Conservation (phyloP, 2,888 invertebrate genomes). For the Meloe dianella region DNA sequence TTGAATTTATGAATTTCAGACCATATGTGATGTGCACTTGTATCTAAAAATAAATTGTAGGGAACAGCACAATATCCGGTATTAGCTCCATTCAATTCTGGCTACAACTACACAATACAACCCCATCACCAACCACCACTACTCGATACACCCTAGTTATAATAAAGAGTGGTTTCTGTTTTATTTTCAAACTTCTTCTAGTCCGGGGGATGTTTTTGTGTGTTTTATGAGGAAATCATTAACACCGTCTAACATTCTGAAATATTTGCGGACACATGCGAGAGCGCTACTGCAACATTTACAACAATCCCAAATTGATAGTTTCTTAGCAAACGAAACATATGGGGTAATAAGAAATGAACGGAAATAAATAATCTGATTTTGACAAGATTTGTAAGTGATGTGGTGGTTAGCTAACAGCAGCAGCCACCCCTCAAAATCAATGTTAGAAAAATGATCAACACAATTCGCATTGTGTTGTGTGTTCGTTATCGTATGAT, state of each 20-base stretch:
- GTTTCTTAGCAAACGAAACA: neutral
- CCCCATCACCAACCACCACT: neutral
- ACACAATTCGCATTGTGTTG: neutral
- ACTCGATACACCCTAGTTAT: neutral
- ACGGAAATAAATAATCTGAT: conserved; percentile 1
- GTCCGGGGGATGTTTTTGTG: no score
- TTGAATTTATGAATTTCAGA: conserved; percentile 7
- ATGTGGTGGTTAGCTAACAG: no score
- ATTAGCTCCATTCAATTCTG: conserved; percentile 11
- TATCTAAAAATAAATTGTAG: conserved; percentile 27
- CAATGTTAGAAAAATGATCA: neutral
- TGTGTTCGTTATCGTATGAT: no score
- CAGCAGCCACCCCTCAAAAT: neutral
- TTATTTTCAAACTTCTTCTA: neutral
- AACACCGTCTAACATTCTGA: no score
- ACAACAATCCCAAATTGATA: no score
- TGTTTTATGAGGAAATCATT: no score
- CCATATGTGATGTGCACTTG: conserved; percentile 22
- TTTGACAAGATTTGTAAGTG: neutral
- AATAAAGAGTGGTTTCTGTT: neutral
- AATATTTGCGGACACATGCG: no score
- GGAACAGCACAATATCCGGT: conserved; percentile 28
- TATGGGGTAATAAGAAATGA: neutral
- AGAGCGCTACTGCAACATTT: no score
- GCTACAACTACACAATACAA: conserved; percentile 4